These are phyloP conservation scores for Aquatica leii DNA, from an alignment of 2,888 invertebrate species.

Conservation along the genomic window DNA sequence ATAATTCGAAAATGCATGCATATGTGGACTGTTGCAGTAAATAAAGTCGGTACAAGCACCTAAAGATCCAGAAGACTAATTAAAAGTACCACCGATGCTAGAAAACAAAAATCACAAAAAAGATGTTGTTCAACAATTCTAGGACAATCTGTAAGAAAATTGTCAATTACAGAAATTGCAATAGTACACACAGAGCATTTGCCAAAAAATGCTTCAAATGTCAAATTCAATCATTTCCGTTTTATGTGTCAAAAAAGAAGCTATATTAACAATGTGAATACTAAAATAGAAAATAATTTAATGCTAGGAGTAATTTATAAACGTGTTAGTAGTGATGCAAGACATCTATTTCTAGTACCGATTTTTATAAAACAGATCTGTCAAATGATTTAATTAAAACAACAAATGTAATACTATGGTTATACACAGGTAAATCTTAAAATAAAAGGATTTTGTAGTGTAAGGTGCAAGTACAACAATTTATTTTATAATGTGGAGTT, in stretches of 20 bases:
- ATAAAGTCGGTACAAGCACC: neutral
- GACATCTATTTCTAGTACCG: neutral
- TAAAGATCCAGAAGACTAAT: neutral
- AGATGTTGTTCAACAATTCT: no score
- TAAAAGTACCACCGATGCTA: neutral
- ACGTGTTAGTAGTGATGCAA: no score
- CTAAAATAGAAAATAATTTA: neutral
- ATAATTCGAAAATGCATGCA: conserved; percentile 14
- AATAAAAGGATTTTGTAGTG: no score
- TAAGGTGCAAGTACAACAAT: no score
- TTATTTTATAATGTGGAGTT: no score
- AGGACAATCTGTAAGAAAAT: neutral
- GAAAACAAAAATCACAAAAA: no score
- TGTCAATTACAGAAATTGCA: neutral
- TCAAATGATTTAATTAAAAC: neutral
- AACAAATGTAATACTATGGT: no score
- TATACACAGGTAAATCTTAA: no score
- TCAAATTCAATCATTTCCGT: neutral
- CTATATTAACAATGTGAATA: neutral
- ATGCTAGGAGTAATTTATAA: no score
- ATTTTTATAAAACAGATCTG: neutral
- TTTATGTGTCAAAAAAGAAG: neutral
- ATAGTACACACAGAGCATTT: neutral
- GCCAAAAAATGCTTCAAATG: neutral
- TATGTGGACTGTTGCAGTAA: neutral